Conservation (phyloP, 2,888 invertebrate species). For the Amaurobius ferox region DNA sequence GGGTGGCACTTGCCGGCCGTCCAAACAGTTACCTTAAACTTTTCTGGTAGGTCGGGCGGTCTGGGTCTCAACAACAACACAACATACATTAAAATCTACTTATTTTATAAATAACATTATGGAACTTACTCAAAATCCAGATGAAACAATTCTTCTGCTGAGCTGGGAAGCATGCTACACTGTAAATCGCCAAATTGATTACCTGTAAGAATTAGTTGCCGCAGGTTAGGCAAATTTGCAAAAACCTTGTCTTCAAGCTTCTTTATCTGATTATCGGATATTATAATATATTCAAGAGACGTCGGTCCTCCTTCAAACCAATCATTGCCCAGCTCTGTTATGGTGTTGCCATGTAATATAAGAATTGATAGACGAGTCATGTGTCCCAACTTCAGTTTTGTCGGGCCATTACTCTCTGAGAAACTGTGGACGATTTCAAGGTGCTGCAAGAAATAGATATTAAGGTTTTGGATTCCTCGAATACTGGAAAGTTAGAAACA, state of each 20-base stretch:
- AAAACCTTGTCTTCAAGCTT: constrained; percentile 32
- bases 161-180: constrained; percentile 26
- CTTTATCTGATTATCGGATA: constrained; percentile 40
- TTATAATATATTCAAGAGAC: neutral
- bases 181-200: constrained; percentile 16
- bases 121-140: constrained; percentile 17
- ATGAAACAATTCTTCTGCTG: neutral
- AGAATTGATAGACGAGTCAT: neutral
- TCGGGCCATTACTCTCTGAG: neutral
- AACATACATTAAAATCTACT: too few species aligned
- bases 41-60: too few species aligned
- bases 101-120: too few species aligned
- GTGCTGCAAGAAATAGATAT: too few species aligned
- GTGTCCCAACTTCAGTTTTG: constrained; percentile 28
- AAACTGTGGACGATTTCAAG: constrained; percentile 14
- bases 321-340: constrained; percentile 21
- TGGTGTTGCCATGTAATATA: constrained; percentile 25
- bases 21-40: too few species aligned
- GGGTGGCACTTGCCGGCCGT: too few species aligned
- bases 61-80: too few species aligned
- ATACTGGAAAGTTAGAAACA: too few species aligned
- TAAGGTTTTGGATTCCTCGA: too few species aligned
- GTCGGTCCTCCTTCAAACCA: constrained; percentile 3
- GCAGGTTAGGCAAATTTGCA: constrained; percentile 12
- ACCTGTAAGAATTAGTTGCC: constrained; percentile 16